Base-by-base conservation (phyloP, 2,797 vertebrate species). In the Sphenodon punctatus region DNA sequence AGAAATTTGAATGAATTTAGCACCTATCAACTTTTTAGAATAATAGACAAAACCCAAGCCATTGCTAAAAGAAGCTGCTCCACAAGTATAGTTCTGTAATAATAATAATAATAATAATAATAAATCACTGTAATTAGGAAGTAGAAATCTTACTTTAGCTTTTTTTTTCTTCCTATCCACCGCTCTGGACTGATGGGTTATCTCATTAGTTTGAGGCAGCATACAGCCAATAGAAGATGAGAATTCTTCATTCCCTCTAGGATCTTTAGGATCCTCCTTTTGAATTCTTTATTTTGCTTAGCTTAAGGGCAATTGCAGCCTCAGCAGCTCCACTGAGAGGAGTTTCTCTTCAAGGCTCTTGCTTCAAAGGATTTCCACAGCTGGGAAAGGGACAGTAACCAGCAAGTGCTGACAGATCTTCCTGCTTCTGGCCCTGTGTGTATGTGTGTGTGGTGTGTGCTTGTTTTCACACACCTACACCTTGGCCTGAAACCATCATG, bases 331-430 rank as follows among this genome's bases (percentile, higher is more conserved):
- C 75, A 66, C 73, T 86, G 82, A 89, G 89, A 88, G 87, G 86
- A 92, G 82, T 83, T 91, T 90, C 66, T 92, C 76, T 93, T 88
- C 78, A 88, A 89, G 90, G 80, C 84, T 85, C 80, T 89, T 86
- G 64, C 89, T 93, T 92, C 88, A 93, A 91, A 93, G 78, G 90
- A 64, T 92, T 93, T 91, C 83, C 67, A 85, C 66, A 85, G 74
- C 78, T 83, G 51, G 63, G 87, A 89, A 87, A 83, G 85, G 85
- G 88, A 92, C 80, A 92, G 75, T 89, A 81, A 88, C 81, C 84
- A 79, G 82, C 61, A 84, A 85, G 88, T 70, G 67, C 87, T 89
- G 86, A 92, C 79, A 90, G 89, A 91, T 89, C 85, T 93, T 88
- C 75, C 77, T 86, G 90, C 87, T 90, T 90, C 80, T 88, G 85